A percentile compares a stretch with the other conserved stretches of the same genome.
Evolutionary conservation across 2,113 vertebrate species (phyloP).

Genomic region (Kryptolebias marmoratus): DNA sequence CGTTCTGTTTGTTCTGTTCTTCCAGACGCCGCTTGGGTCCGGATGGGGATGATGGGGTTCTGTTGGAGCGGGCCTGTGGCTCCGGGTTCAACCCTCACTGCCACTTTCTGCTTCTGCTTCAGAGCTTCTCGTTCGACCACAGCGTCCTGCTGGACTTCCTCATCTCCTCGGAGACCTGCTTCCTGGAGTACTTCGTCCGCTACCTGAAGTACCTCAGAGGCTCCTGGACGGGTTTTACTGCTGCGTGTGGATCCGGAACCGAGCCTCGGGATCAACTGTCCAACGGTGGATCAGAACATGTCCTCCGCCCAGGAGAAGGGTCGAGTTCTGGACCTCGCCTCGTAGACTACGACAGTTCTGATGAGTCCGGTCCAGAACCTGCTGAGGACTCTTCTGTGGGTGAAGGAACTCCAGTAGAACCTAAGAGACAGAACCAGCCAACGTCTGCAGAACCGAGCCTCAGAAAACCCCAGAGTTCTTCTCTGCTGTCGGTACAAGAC

Average conservation of each 20-base stretch:
- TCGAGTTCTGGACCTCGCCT: constrained; percentile 54
- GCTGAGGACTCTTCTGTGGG: constrained; percentile 27
- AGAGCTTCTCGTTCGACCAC: constrained; percentile 87
- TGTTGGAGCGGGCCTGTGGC: constrained; percentile 42
- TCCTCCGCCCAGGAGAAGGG: not conserved
- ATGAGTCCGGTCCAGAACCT: constrained; percentile 83
- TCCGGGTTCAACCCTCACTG: constrained; percentile 91
- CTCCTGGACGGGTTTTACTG: constrained; percentile 82
- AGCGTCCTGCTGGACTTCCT: constrained; percentile 92
- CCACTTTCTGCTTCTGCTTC: constrained; percentile 87
- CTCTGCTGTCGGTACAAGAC: not conserved
- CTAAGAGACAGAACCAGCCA: not conserved
- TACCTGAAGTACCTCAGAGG: constrained; percentile 87
- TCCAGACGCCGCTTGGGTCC: constrained; percentile 43
- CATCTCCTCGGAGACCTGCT: constrained; percentile 95
- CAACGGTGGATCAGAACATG: not conserved
- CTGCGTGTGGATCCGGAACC: constrained; percentile 60
- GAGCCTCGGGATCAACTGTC: too few relatives aligned
- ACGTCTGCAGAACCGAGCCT: too few relatives aligned
- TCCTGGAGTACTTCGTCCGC: constrained; percentile 91
- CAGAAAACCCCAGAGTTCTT: not conserved
- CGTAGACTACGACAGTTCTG: constrained; percentile 89
- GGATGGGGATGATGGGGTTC: constrained; percentile 2
- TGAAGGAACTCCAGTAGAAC: not conserved
- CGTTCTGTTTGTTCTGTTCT: not conserved